Percentiles rank a stretch among this genome's conserved stretches.
Evolutionary conservation across 2,888 invertebrate species (phyloP).

Genomic region (Trichogramma evanescens): DNA sequence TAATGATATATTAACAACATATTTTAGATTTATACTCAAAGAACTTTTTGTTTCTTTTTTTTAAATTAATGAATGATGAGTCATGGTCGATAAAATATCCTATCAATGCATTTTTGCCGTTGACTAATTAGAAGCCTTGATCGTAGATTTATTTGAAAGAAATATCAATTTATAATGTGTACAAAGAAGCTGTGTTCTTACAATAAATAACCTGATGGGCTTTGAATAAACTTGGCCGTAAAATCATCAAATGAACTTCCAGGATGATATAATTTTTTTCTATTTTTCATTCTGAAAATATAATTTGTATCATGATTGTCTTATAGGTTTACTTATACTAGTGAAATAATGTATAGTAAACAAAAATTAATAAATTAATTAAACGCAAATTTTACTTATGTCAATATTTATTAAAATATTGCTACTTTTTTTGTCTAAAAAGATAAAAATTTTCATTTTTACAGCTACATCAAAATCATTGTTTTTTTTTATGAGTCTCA

Average conservation of each 20-base stretch:
- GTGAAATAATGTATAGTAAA: no score
- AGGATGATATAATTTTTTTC: neutral
- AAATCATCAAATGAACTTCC: slow-evolving; percentile 21
- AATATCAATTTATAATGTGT: slow-evolving; percentile 18
- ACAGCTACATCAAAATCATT: no score
- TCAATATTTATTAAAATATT: no score
- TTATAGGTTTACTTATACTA: no score
- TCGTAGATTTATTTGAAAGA: slow-evolving; percentile 21
- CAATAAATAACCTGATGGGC: slow-evolving; percentile 23
- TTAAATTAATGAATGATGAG: slow-evolving; percentile 15
- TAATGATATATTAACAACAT: neutral
- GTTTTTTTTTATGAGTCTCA: no score
- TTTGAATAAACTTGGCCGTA: slow-evolving; percentile 23
- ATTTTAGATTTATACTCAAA: slow-evolving; percentile 6
- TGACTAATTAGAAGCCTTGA: slow-evolving; percentile 19
- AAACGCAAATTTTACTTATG: no score
- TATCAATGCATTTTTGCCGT: slow-evolving; percentile 24
- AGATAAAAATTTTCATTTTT: no score
- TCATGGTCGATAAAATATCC: slow-evolving; percentile 19
- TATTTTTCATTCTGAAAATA: no score
- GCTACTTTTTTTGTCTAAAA: no score
- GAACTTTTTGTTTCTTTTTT: neutral
- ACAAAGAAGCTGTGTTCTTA: slow-evolving; percentile 26
- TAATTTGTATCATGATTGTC: no score
- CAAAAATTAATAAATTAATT: no score